Evolutionary conservation across 2,113 vertebrate genomes (phyloP).

Genomic region (Thinocorus orbignyianus): DNA sequence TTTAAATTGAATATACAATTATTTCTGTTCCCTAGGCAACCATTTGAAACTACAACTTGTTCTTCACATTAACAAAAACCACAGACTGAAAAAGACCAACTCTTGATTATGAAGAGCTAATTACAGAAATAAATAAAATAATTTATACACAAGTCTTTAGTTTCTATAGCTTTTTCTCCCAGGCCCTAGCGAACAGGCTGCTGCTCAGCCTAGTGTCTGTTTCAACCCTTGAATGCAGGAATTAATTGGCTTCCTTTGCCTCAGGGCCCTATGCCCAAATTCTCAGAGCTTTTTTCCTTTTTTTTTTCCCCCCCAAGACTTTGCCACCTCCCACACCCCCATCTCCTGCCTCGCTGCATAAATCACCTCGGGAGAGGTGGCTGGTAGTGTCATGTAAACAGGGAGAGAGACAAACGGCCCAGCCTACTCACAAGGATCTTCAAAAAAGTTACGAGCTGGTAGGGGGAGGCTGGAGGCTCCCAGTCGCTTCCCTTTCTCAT

Average conservation of each 20-base stretch:
- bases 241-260: neutral
- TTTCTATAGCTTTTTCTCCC: constrained; percentile 54
- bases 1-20: constrained; percentile 81
- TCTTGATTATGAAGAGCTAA: constrained; percentile 80
- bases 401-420: neutral
- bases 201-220: constrained; percentile 50
- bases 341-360: neutral
- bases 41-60: constrained; percentile 76
- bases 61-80: constrained; percentile 80
- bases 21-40: constrained; percentile 80
- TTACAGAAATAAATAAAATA: constrained; percentile 87
- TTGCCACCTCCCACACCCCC: neutral
- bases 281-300: neutral
- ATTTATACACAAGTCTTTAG: constrained; percentile 76
- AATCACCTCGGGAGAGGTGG: constrained; percentile 23
- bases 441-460: neutral
- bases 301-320: neutral
- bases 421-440: neutral
- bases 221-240: neutral
- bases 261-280: neutral
- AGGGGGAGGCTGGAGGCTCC: neutral
- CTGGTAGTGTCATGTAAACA: constrained; percentile 37
- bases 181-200: constrained; percentile 36
- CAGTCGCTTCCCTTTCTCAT: constrained; percentile 34
- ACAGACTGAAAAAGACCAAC: constrained; percentile 78